Conservation (phyloP, 2,888 invertebrate species). For the Noctuana brunneofusca region DNA sequence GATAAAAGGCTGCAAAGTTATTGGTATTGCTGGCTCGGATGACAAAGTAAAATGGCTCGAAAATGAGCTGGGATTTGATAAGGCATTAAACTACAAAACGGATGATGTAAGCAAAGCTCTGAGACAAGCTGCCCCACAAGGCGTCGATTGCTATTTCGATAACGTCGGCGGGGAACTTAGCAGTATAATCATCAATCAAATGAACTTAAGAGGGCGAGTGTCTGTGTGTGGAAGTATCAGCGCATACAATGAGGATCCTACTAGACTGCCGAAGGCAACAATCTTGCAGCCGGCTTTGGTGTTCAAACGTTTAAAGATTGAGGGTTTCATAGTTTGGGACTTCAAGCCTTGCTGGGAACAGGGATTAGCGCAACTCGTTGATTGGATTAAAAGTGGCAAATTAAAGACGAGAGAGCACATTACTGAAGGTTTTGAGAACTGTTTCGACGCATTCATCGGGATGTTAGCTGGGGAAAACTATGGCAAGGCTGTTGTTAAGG, state of each 20-base stretch:
- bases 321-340: constrained; percentile 82
- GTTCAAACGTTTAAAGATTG: constrained; percentile 82
- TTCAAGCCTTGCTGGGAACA: constrained; percentile 82
- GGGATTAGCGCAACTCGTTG: constrained; percentile 80
- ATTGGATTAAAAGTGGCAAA: constrained; percentile 86
- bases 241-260: constrained; percentile 56
- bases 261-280: constrained; percentile 53
- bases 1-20: constrained; percentile 80
- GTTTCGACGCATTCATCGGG: constrained; percentile 85
- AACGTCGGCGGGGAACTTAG: constrained; percentile 87
- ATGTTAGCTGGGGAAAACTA: constrained; percentile 84
- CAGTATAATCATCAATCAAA: constrained; percentile 78
- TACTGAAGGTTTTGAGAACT: constrained; percentile 87
- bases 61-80: constrained; percentile 85
- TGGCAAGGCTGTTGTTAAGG: constrained; percentile 87
- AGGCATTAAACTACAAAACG: constrained; percentile 87
- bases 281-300: constrained; percentile 82
- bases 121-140: constrained; percentile 84
- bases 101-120: constrained; percentile 76
- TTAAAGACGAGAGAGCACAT: constrained; percentile 85
- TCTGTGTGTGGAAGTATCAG: constrained; percentile 62
- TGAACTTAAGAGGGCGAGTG: constrained; percentile 70
- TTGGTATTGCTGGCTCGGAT: constrained; percentile 87
- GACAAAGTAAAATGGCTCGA: constrained; percentile 86
- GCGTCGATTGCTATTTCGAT: constrained; percentile 88